Percentiles rank a stretch among this genome's conserved stretches.
Evolutionary conservation across 2,113 vertebrate genomes (phyloP).

Genomic region (Ailuropoda melanoleuca): DNA sequence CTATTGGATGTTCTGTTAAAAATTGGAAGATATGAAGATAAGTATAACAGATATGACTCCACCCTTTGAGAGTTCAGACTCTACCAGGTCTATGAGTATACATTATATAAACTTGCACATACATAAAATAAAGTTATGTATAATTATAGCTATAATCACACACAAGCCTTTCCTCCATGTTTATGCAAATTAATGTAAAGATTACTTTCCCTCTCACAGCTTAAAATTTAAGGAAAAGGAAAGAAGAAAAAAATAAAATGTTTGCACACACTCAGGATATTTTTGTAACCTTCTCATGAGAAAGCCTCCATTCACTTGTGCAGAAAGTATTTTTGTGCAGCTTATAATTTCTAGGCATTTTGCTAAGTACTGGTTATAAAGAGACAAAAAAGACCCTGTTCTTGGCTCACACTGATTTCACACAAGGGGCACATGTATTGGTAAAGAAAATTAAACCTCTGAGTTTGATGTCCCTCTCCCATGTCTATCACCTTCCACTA

Average conservation of each 20-base stretch:
- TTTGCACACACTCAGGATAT: not conserved
- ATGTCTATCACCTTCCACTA: not conserved
- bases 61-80: not conserved
- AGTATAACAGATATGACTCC: not conserved
- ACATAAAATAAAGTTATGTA: not conserved
- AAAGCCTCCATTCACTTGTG: not conserved
- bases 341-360: not conserved
- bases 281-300: not conserved
- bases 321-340: not conserved
- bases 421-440: rapidly evolving
- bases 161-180: not conserved
- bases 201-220: not conserved
- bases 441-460: not conserved
- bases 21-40: not conserved
- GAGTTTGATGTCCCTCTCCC: not conserved
- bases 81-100: not conserved
- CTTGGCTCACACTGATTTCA: not conserved
- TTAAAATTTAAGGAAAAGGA: not conserved
- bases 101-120: not conserved
- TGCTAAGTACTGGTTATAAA: not conserved
- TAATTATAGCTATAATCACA: not conserved
- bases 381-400: not conserved
- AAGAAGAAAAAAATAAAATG: not conserved
- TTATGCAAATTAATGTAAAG: not conserved
- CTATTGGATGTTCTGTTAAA: not conserved